Percentiles rank a stretch among this genome's conserved stretches.
Evolutionary conservation across 2,888 invertebrate species (phyloP).

Genomic region (Rhaphigaster nebulosa): DNA sequence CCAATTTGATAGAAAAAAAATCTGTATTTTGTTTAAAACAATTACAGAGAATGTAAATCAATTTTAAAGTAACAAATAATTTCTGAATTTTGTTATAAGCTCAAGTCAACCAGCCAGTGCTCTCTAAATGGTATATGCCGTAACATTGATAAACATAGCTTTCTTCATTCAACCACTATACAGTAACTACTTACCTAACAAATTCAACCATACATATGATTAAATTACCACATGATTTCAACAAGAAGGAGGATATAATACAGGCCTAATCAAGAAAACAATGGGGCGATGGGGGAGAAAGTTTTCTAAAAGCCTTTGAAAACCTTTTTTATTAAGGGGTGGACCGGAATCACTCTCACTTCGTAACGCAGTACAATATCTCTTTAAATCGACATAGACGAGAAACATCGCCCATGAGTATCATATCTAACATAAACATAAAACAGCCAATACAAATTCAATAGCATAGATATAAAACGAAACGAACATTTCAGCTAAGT

Average conservation of each 20-base stretch:
- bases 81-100: not conserved
- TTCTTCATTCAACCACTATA: not conserved
- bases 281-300: constrained; percentile 53
- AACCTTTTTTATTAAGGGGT: constrained; percentile 49
- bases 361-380: not conserved
- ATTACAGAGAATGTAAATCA: no score
- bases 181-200: constrained; percentile 6
- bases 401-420: not conserved
- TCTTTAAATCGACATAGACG: not conserved
- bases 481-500: not conserved
- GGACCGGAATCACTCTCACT: constrained; percentile 31
- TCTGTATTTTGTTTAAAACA: no score
- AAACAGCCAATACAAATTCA: not conserved
- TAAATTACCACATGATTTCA: not conserved
- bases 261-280: constrained; percentile 56
- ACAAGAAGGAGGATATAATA: constrained; percentile 27
- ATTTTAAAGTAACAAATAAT: no score
- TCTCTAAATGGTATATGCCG: no score
- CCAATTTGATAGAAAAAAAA: no score
- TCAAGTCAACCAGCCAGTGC: not conserved
- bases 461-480: not conserved
- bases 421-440: not conserved
- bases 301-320: constrained; percentile 49
- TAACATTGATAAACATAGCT: not conserved
- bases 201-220: constrained; percentile 32